phyloP scores from a whole-genome alignment of 2,797 vertebrate genomes.

The Xenopus petersii region DNA sequence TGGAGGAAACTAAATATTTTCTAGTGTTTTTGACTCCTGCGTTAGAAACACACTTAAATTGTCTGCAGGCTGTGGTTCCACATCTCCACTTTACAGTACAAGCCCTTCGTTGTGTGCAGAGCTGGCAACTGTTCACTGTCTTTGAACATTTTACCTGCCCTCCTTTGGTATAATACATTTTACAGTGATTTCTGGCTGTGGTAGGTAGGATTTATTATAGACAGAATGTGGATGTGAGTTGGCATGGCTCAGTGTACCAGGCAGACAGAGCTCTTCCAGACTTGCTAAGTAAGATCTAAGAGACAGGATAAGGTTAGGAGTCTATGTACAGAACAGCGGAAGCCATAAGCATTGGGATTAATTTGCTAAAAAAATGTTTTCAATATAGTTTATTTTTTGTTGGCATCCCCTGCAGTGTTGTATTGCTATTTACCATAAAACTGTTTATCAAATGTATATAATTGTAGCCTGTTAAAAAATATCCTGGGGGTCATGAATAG shows the following conservation, averaged over 20 bases:
- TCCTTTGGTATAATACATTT: conserved; percentile 3
- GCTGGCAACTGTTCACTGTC: not conserved
- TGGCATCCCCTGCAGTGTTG: too few species aligned
- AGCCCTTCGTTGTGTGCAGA: too few species aligned
- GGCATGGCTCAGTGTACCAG: not conserved
- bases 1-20: not conserved
- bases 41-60: not conserved
- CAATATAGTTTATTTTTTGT: not conserved
- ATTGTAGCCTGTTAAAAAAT: too few species aligned
- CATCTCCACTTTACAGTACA: not conserved
- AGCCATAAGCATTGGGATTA: too few species aligned
- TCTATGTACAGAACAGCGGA: too few species aligned
- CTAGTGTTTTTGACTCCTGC: not conserved
- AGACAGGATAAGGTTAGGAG: too few species aligned
- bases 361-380: conserved; percentile 6
- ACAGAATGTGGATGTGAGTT: not conserved
- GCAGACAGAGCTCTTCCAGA: not conserved
- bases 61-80: not conserved
- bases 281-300: too few species aligned
- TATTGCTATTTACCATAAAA: too few species aligned
- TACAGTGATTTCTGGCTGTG: not conserved
- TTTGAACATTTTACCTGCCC: not conserved
- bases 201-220: conserved; percentile 4
- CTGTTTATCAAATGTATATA: too few species aligned
- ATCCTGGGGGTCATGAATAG: too few species aligned